Base-by-base conservation (phyloP, 1,140 invertebrate species). In the Mycetomoellerius zeteki region DNA sequence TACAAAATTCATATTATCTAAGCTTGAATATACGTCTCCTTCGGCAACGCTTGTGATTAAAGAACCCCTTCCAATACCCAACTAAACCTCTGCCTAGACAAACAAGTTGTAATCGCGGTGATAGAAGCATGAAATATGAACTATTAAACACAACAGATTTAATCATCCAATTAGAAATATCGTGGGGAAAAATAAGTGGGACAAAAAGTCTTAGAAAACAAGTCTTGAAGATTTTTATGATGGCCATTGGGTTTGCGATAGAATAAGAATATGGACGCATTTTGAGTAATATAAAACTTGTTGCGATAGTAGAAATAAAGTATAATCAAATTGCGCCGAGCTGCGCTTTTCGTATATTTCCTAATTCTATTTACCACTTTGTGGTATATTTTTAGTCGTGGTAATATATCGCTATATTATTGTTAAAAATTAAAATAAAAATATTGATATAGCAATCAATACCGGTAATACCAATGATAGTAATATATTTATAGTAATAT, bases 51-150 rank as follows among this genome's bases (percentile, higher is more conserved):
- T 97, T 97, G 95, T 96, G 96, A 96, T 97, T 97, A 96, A 97
- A 97, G 96, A 96, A 97, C 95, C 97, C 97, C 96, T 96, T 97
- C 97, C 97, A 97, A 96, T 96, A 96, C 94, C 97, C 97, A 96
- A 97, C 96, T 96, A 97, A 96, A 96, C 96, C 96, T 96, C 96
- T 97, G 95, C 96, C 94, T 95, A 97, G 94, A 95, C 94, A 95
- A 95, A 95, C 94, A 86, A 95, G 94, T 93, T 92, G 92, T 88
- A 94, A 90, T 91, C 90, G 91, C 86, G 92, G 92, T 86, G 91
- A 89, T 86, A 92, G 87, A 89, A 93, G 87, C 88, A 89, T 93
- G 6, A 73, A 90, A 88, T 85, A 85, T 58, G 86, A 37, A 50
- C 67, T 65, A 80, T 52, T 77, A 50, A 86, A 86, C 60, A 84